Evolutionary conservation across 2,888 invertebrate species (phyloP), one percentile per base, ranked within the genome.

Genomic region (Hirudinaria manillensis): DNA sequence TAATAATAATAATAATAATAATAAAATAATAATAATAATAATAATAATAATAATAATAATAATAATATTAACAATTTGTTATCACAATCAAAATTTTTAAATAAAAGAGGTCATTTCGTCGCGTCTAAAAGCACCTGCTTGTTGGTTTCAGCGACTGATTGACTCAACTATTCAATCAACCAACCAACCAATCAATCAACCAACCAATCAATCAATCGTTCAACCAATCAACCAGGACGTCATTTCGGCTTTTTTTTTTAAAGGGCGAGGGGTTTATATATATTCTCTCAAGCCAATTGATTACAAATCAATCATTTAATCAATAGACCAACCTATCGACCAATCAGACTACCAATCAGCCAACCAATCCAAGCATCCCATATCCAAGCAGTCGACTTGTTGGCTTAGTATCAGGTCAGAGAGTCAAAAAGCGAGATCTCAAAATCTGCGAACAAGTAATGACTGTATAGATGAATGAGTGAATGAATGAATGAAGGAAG

Each of bases 381-480:
- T 56, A 61, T 10, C 61, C 21, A 19, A 19, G 24, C 61, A 61
- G 29, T 3, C 61, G 29, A 61, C 61, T 29, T 27, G 29, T 61
- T n/a, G 21, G 21, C 19, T n/a, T 10, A 61, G 13, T 29, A 61
- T 27, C 13, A 29, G 29, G 29, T 29, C 61, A 61, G 21, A 61
- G 21, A 61, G 61, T 16, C 61, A 21, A 7, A 61, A 53, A 19
- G 53, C 21, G 13, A 21, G 21, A n/a, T n/a, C n/a, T 45, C 45
- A 10, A 10, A 45, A 16, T 45, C 45, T 45, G 45, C 10, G 45
- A 16, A 16, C 24, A 13, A 7, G 13, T 13, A 68, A 68, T 68
- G 36, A 68, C n/a, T n/a, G n/a, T n/a, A n/a, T n/a, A n/a, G n/a
- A 68, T 32, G 3, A 68, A 68, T 36, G 36, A 68, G 34, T 36